Evolutionary conservation across 2,888 invertebrate genomes (phyloP).

Genomic region (Sepiola atlantica): DNA sequence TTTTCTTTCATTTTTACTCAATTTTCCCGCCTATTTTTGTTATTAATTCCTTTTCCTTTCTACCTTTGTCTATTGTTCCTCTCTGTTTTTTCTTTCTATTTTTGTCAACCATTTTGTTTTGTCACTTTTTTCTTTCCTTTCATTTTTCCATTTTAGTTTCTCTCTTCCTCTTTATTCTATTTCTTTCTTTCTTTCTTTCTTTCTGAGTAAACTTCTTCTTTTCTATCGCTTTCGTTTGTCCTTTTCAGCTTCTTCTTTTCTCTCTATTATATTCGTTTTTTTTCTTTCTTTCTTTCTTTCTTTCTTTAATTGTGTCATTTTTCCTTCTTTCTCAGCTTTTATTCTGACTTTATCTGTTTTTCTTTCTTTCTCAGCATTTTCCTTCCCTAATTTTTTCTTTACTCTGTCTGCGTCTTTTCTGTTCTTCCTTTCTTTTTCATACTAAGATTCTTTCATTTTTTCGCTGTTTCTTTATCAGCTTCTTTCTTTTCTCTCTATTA

Average conservation of each 20-base stretch:
- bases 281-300: background rate
- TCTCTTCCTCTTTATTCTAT: background rate
- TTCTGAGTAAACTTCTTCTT: background rate
- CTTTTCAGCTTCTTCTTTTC: background rate
- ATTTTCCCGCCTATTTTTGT: background rate
- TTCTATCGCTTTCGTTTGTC: background rate
- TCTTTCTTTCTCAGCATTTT: background rate
- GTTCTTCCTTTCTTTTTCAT: background rate
- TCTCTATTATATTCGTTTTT: background rate
- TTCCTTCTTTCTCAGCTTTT: too few species aligned
- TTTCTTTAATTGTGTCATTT: background rate
- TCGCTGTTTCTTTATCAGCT: background rate
- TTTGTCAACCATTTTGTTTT: background rate
- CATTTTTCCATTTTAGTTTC: background rate
- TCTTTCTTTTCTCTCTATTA: background rate
- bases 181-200: background rate
- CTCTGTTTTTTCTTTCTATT: background rate
- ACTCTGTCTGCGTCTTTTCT: background rate
- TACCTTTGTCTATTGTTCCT: background rate
- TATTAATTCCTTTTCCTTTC: background rate
- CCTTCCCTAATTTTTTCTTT: background rate
- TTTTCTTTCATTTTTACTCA: background rate
- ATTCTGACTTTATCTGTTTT: fast-evolving
- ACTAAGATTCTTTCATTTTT: background rate
- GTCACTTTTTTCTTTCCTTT: background rate